Conservation (phyloP, 2,888 invertebrate species). For the Spisula solida region DNA sequence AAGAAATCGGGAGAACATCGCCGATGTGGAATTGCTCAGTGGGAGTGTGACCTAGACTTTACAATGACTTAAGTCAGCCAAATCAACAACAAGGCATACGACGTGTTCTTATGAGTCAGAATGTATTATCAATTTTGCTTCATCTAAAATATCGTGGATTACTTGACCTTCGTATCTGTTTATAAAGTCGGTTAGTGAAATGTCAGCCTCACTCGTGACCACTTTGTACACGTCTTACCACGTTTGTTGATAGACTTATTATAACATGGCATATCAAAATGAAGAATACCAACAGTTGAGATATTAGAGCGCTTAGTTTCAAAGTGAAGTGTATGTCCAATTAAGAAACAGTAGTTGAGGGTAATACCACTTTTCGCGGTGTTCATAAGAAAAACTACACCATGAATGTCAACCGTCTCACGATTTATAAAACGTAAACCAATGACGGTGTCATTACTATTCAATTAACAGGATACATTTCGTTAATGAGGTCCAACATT, state of each 20-base stretch:
- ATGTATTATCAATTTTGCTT: background rate
- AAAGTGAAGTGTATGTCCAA: constrained; percentile 1
- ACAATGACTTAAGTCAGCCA: too few relatives aligned
- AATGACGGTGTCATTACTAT: constrained; percentile 62
- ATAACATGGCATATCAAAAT: background rate
- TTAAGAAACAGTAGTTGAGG: background rate
- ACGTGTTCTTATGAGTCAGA: too few relatives aligned
- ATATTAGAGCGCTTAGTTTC: background rate
- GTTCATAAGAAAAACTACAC: constrained; percentile 18
- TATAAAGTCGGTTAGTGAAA: background rate
- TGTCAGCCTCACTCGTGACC: background rate
- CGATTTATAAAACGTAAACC: constrained; percentile 56
- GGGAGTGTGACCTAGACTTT: too few relatives aligned
- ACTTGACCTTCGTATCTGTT: background rate
- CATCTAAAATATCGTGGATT: background rate
- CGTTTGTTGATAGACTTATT: background rate
- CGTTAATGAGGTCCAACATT: constrained; percentile 38
- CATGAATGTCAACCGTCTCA: constrained; percentile 58
- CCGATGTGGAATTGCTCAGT: too few relatives aligned
- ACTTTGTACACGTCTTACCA: background rate
- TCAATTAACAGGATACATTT: constrained; percentile 59
- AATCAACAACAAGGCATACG: too few relatives aligned
- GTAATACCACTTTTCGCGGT: constrained; percentile 3
- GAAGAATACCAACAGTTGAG: background rate
- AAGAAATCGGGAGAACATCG: too few relatives aligned